phyloP scores from a whole-genome alignment of 1,140 invertebrate genomes.

The Druon quercuslanigerum region DNA sequence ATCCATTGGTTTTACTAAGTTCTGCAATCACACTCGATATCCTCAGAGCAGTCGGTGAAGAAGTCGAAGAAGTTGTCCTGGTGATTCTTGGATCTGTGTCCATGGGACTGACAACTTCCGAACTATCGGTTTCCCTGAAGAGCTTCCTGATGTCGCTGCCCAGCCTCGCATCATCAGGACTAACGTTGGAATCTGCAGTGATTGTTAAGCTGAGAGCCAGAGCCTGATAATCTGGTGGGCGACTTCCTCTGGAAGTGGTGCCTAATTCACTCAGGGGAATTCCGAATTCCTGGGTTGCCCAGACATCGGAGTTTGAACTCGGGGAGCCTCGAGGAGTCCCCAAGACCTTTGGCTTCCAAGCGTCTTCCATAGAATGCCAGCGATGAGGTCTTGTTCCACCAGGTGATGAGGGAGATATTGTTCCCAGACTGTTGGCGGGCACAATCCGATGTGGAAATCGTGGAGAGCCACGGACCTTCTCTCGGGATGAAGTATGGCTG shows the following conservation, averaged over 20 bases:
- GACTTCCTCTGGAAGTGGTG: conserved; percentile 48
- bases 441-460: conserved; percentile 84
- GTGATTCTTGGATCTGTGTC: conserved; percentile 45
- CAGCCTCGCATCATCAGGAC: conserved; percentile 52
- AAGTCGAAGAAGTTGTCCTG: conserved; percentile 47
- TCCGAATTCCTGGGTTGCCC: conserved; percentile 69
- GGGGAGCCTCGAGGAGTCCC: conserved; percentile 56
- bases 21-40: conserved; percentile 35
- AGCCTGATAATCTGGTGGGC: conserved; percentile 50
- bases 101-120: conserved; percentile 33
- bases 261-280: conserved; percentile 71
- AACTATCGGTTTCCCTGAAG: conserved; percentile 50
- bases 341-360: conserved; percentile 66
- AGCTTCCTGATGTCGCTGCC: conserved; percentile 57
- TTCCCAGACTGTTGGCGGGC: conserved; percentile 80
- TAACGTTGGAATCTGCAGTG: conserved; percentile 55
- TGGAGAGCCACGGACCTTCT: conserved; percentile 78
- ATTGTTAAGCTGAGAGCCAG: conserved; percentile 49
- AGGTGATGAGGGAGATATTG: conserved; percentile 60
- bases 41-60: conserved; percentile 47
- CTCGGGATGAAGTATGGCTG: conserved; percentile 66
- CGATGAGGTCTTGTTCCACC: conserved; percentile 56
- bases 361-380: conserved; percentile 80
- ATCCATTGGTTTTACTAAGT: conserved; percentile 40
- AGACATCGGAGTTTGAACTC: conserved; percentile 69